Percentiles rank a stretch among this genome's conserved stretches.
Evolutionary conservation across 1,140 invertebrate genomes (phyloP).

Genomic region (Steinernema khuongi): DNA sequence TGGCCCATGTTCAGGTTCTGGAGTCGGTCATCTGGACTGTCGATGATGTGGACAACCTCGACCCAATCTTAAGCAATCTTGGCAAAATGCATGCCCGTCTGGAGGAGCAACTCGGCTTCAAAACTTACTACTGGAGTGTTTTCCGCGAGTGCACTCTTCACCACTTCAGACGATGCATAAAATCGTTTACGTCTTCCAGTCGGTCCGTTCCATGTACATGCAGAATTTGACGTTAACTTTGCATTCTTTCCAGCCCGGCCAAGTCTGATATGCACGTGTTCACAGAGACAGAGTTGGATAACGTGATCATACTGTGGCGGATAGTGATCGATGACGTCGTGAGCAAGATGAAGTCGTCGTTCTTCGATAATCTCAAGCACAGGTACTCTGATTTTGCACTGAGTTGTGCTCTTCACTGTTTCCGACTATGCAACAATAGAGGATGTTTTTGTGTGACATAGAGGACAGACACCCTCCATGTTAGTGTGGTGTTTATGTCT

Average conservation of each 20-base stretch:
- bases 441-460: too few species aligned
- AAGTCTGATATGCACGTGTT: constrained; percentile 13
- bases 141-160: constrained; percentile 10
- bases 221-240: background rate
- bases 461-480: too few species aligned
- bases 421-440: too few species aligned
- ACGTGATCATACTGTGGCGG: constrained; percentile 12
- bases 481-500: too few species aligned
- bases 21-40: constrained; percentile 2
- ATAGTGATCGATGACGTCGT: constrained; percentile 11
- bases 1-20: constrained; percentile 4
- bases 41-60: background rate
- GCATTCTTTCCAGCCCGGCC: background rate
- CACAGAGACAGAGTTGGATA: background rate
- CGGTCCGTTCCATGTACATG: background rate
- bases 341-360: background rate
- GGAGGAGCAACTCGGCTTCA: constrained; percentile 19
- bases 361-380: constrained; percentile 14
- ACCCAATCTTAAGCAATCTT: constrained; percentile 7
- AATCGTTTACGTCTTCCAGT: background rate
- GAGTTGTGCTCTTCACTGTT: too few species aligned
- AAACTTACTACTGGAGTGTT: constrained; percentile 18
- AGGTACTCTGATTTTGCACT: too few species aligned
- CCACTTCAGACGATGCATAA: constrained; percentile 10
- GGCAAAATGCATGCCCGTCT: background rate